Evolutionary conservation across 2,113 vertebrate species (phyloP).

Genomic region (Chlorodrepanis virens): DNA sequence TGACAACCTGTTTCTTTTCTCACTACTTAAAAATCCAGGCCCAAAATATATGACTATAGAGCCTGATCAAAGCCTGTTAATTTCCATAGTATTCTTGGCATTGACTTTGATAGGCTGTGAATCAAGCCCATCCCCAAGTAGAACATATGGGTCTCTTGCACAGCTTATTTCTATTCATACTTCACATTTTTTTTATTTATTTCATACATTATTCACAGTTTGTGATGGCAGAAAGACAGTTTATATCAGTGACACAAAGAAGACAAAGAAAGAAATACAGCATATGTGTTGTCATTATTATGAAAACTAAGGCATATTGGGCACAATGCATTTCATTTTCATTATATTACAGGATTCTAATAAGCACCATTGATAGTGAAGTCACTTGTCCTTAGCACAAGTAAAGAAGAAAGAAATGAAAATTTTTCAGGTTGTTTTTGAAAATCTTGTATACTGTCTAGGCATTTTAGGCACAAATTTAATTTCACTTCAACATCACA

Average conservation of each 20-base stretch:
- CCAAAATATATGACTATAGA: slow-evolving; percentile 6
- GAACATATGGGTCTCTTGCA: slow-evolving; percentile 3
- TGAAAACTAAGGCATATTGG: slow-evolving; percentile 63
- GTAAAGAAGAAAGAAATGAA: slow-evolving; percentile 51
- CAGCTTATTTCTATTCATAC: slow-evolving; percentile 43
- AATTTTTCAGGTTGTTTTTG: slow-evolving; percentile 60
- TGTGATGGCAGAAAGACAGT: slow-evolving; percentile 61
- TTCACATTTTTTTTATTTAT: slow-evolving; percentile 26
- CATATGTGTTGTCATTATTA: slow-evolving; percentile 66
- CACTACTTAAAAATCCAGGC: background rate
- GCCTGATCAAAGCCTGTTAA: slow-evolving; percentile 41
- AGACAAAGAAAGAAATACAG: slow-evolving; percentile 64
- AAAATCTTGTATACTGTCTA: slow-evolving; percentile 62
- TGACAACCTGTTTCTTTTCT: slow-evolving; percentile 36
- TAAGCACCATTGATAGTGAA: slow-evolving; percentile 59
- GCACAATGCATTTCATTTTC: slow-evolving; percentile 65
- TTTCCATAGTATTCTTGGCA: slow-evolving; percentile 24
- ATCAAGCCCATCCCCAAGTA: slow-evolving; percentile 2
- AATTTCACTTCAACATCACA: slow-evolving; percentile 65
- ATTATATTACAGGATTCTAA: slow-evolving; percentile 63
- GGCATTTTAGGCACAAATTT: slow-evolving; percentile 69
- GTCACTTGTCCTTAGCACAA: slow-evolving; percentile 44
- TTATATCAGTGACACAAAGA: slow-evolving; percentile 54
- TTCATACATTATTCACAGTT: slow-evolving; percentile 70
- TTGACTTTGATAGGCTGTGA: slow-evolving; percentile 44